These are phyloP conservation scores for Dasypogon diadema DNA, from an alignment of 2,888 invertebrate genomes.

Conservation along the genomic window DNA sequence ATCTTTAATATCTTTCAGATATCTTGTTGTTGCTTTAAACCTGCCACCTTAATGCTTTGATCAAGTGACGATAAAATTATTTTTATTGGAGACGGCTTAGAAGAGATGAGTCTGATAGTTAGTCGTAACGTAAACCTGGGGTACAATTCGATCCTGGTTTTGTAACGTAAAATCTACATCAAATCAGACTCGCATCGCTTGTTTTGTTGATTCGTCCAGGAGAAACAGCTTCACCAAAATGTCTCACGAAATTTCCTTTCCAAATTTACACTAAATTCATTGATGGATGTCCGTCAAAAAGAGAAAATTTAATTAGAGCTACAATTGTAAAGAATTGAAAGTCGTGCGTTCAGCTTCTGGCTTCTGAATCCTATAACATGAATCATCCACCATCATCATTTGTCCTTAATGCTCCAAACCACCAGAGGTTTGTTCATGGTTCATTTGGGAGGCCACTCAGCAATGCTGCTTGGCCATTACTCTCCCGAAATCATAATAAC, in stretches of 20 bases:
- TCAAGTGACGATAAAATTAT: constrained; percentile 18
- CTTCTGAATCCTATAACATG: too few species aligned
- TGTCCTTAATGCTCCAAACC: too few species aligned
- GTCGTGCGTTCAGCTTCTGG: constrained; percentile 21
- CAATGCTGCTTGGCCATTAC: too few species aligned
- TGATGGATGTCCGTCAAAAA: constrained; percentile 31
- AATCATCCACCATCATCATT: too few species aligned
- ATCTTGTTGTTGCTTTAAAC: not conserved
- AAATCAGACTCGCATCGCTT: not conserved
- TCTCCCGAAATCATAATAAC: constrained; percentile 40
- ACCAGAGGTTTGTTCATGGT: not conserved
- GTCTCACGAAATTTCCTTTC: constrained; percentile 5
- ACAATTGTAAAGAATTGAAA: constrained; percentile 32
- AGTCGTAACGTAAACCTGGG: too few species aligned
- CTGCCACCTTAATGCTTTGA: not conserved
- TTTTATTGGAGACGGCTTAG: not conserved
- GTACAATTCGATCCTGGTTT: too few species aligned
- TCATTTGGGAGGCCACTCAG: not conserved
- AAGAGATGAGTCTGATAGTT: too few species aligned
- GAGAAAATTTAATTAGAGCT: constrained; percentile 35
- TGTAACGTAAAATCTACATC: too few species aligned
- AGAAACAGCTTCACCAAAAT: not conserved
- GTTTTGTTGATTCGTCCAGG: not conserved
- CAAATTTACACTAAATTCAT: constrained; percentile 5
- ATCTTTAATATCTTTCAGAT: constrained; percentile 8